Evolutionary conservation across 2,888 invertebrate species (phyloP), one percentile per base, ranked within the genome.

Genomic region (Calliphora vomitoria): DNA sequence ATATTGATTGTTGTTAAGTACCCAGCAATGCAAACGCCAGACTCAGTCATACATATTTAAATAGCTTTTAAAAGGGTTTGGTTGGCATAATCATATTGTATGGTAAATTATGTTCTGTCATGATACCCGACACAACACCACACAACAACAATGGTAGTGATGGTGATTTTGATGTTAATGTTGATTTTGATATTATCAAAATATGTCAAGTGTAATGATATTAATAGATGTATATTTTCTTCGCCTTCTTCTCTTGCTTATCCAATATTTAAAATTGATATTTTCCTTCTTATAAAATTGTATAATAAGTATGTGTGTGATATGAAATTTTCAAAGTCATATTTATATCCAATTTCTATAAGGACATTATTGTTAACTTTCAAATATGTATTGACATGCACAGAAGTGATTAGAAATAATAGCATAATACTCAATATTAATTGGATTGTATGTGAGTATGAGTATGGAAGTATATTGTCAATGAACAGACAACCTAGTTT

Each of bases 121-220:
- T 58, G 50, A 13, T 18, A 69, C 44, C 0, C 35, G 5, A 5
- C 35, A 35, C 35, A 5, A 35, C 44, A 5, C 35, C 4, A 5
- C 35, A 35, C 35, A 5, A 35, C 11, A 44, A 3, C 4, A 13
- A 44, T 44, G 44, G 11, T 44, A 44, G 44, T 44, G 35, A 47
- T 50, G 62, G 31, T 41, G 20, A 79, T 60, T 31, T 50, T 58
- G 41, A 79, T 35, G 41, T 58, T 69, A 35, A 78, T 58, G 31
- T 60, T 31, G 60, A 60, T 60, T 58, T 20, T 68, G 60, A 58
- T 68, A 20, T 20, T 13, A 58, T 50, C 47, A 41, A 85, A 85
- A 80, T 74, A 79, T 79, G 72, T 84, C 68, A 79, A 74, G 72
- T 84, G 38, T 72, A 55, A 47, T 62, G 75, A 60, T 20, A 58